Evolutionary conservation across 2,888 invertebrate species (phyloP).

Genomic region (Zelleria hepariella): DNA sequence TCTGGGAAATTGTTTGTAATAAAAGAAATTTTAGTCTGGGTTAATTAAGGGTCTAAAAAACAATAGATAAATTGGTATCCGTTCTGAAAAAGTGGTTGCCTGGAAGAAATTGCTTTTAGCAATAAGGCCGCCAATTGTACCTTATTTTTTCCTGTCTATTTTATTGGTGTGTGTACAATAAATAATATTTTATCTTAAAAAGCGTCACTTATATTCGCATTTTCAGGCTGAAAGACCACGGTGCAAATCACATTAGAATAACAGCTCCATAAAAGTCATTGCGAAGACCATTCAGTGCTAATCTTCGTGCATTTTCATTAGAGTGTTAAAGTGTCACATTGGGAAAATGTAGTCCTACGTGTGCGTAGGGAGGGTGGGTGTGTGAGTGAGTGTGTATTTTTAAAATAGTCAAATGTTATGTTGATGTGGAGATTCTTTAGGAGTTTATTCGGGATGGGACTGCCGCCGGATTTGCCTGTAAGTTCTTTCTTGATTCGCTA

Average conservation of each 20-base stretch:
- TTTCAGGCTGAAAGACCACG: too few relatives aligned
- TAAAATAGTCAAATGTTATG: constrained; percentile 33
- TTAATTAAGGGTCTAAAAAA: too few relatives aligned
- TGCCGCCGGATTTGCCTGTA: constrained; percentile 64
- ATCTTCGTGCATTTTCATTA: neutral
- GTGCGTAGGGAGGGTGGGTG: constrained; percentile 19
- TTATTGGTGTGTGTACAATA: too few relatives aligned
- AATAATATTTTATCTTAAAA: too few relatives aligned
- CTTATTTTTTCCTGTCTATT: too few relatives aligned
- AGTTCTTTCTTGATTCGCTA: constrained; percentile 24
- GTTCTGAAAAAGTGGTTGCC: too few relatives aligned
- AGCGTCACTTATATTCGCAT: too few relatives aligned
- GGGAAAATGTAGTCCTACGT: constrained; percentile 16
- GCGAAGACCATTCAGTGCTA: neutral
- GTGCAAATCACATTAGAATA: neutral
- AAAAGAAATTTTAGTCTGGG: too few relatives aligned
- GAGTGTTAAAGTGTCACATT: neutral
- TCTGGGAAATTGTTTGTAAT: too few relatives aligned
- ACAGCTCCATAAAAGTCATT: neutral
- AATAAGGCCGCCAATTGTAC: too few relatives aligned
- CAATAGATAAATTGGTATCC: too few relatives aligned
- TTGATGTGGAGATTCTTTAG: constrained; percentile 53
- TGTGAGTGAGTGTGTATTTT: constrained; percentile 19
- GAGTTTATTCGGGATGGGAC: constrained; percentile 53
- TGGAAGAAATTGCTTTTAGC: too few relatives aligned